Percentiles rank a stretch among this genome's conserved stretches.
These are phyloP conservation scores for Drymonia ruficornis DNA, from an alignment of 2,888 invertebrate genomes.

Conservation along the genomic window DNA sequence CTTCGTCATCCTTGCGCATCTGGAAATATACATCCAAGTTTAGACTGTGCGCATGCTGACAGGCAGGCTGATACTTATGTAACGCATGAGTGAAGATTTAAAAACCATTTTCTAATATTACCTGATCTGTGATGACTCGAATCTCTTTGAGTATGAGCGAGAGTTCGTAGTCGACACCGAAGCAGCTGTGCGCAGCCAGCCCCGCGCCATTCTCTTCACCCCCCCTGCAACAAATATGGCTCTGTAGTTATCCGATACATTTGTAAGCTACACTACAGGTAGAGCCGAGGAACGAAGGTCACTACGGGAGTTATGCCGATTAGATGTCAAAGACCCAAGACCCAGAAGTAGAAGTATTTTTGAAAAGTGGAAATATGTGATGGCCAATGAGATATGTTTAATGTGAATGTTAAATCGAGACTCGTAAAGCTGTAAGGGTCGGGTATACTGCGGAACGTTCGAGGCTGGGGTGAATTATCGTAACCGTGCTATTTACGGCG, in stretches of 20 bases:
- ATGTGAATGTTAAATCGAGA: conserved; percentile 39
- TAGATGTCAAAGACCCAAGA: conserved; percentile 63
- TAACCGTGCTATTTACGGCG: conserved; percentile 84
- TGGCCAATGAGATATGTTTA: conserved; percentile 46
- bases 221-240: conserved; percentile 71
- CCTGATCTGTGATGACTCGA: conserved; percentile 95
- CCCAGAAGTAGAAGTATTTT: conserved; percentile 56
- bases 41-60: neutral
- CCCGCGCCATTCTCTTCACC: conserved; percentile 89
- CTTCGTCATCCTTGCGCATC: conserved; percentile 97
- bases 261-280: conserved; percentile 76
- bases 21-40: conserved; percentile 70
- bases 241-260: conserved; percentile 77
- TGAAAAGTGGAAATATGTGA: conserved; percentile 50
- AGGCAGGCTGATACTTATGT: neutral
- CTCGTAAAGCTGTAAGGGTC: conserved; percentile 70
- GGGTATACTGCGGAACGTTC: conserved; percentile 79
- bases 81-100: neutral
- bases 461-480: conserved; percentile 80
- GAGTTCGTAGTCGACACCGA: conserved; percentile 97
- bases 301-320: conserved; percentile 78
- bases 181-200: conserved; percentile 93
- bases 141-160: conserved; percentile 97
- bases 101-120: conserved; percentile 52
- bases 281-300: conserved; percentile 77